Evolutionary conservation across 2,113 vertebrate genomes (phyloP).

Genomic region (Mustela lutreola): DNA sequence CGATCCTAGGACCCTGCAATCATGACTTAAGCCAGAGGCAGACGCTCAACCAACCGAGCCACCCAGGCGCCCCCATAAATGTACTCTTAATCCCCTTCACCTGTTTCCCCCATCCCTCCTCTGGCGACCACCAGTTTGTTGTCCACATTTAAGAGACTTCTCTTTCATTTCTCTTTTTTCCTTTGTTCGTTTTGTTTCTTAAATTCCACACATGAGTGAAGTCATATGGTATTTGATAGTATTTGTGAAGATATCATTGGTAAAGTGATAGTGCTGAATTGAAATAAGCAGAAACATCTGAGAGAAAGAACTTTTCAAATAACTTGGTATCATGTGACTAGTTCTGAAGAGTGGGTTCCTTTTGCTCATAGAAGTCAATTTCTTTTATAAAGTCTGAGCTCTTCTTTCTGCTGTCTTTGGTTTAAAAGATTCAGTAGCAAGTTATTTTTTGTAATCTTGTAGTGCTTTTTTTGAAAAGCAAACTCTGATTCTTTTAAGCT

Average conservation of each 20-base stretch:
- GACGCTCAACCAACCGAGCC: not conserved
- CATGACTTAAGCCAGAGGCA: not conserved
- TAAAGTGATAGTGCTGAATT: not conserved
- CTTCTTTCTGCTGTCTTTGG: conserved; percentile 22
- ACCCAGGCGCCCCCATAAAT: not conserved
- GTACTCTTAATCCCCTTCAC: not conserved
- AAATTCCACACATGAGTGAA: not conserved
- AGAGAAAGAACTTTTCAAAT: conserved; percentile 49
- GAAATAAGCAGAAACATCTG: conserved; percentile 2
- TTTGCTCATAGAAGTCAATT: not conserved
- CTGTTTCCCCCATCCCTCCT: not conserved
- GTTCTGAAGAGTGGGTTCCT: conserved; percentile 22
- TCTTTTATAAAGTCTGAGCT: conserved; percentile 48
- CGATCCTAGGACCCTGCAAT: not conserved
- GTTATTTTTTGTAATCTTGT: conserved; percentile 10
- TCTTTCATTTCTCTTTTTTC: not conserved
- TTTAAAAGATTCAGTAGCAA: conserved; percentile 55
- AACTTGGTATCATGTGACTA: not conserved
- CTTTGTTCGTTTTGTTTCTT: not conserved
- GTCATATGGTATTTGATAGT: not conserved
- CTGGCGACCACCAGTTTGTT: not conserved
- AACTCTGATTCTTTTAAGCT: conserved; percentile 34
- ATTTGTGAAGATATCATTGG: conserved; percentile 29
- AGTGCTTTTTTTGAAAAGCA: conserved; percentile 35
- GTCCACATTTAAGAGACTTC: not conserved